phyloP scores from a whole-genome alignment of 2,888 invertebrate species.

The Odontothrips loti region DNA sequence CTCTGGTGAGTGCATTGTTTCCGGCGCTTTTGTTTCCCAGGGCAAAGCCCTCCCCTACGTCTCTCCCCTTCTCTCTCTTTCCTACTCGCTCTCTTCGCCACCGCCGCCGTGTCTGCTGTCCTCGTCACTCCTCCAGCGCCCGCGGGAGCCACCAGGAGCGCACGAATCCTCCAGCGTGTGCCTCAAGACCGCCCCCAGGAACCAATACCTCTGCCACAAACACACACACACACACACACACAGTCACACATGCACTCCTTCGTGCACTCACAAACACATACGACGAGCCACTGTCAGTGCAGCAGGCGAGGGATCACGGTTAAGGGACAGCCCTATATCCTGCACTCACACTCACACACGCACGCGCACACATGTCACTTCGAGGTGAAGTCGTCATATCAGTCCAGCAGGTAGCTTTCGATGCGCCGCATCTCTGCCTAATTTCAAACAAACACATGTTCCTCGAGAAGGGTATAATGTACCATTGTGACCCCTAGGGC shows the following conservation, averaged over 20 bases:
- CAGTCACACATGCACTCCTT: background rate
- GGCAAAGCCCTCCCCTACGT: background rate
- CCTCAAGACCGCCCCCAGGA: background rate
- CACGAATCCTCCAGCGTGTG: too few relatives aligned
- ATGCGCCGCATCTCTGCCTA: too few relatives aligned
- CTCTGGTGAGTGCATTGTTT: slow-evolving; percentile 6
- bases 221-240: background rate
- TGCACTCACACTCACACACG: background rate
- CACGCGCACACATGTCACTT: too few relatives aligned
- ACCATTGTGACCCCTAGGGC: too few relatives aligned
- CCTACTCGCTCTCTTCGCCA: slow-evolving; percentile 17
- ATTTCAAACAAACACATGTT: too few relatives aligned
- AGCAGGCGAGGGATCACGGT: too few relatives aligned
- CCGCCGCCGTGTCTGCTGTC: background rate
- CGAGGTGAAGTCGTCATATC: too few relatives aligned
- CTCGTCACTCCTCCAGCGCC: too few relatives aligned
- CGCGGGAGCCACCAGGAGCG: background rate
- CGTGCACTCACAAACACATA: background rate
- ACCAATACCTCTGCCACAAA: background rate
- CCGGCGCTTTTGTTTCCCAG: background rate
- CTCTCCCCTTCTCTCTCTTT: background rate
- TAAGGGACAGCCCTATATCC: too few relatives aligned
- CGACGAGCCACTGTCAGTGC: too few relatives aligned
- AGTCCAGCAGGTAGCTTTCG: too few relatives aligned
- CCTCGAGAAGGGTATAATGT: too few relatives aligned